A percentile compares a stretch with the other conserved stretches of the same genome.
Conservation (phyloP, 23 tunicate genomes). For the Styela clava region DNA sequence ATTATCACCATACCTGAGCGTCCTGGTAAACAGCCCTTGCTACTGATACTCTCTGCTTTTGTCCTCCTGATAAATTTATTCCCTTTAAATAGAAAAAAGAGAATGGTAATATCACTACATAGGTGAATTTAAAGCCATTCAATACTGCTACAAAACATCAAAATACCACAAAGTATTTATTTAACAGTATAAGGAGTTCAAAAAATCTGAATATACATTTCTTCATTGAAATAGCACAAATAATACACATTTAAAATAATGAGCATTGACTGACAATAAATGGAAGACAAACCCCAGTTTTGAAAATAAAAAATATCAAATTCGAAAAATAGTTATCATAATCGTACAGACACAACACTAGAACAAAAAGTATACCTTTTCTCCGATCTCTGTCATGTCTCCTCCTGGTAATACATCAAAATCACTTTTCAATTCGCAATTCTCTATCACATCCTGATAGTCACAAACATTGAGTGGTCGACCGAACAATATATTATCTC, state of each 20-base stretch:
- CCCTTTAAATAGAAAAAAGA: conserved; percentile 49
- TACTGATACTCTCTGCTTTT: conserved; percentile 93
- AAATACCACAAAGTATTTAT: neutral
- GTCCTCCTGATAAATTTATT: conserved; percentile 96
- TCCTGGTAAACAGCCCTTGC: conserved; percentile 99
- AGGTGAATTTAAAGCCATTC: neutral
- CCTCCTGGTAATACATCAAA: conserved; percentile 84
- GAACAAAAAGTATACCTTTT: conserved; percentile 60
- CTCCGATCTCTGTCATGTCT: conserved; percentile 96
- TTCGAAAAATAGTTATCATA: no score
- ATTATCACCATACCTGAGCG: conserved; percentile 81
- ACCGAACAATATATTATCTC: conserved; percentile 94
- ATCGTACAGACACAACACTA: no score
- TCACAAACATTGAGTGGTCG: conserved; percentile 32
- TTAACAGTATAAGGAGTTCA: neutral
- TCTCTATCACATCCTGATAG: conserved; percentile 64
- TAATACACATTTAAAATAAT: no score
- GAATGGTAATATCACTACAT: neutral
- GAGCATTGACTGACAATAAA: no score
- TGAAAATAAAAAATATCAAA: no score
- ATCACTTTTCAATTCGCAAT: conserved; percentile 74
- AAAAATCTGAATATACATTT: no score
- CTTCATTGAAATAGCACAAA: no score
- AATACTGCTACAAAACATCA: neutral
- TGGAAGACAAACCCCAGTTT: no score